Evolutionary conservation across 2,888 invertebrate genomes (phyloP), one percentile per base, ranked within the genome.

Genomic region (Zaprionus bogoriensis): DNA sequence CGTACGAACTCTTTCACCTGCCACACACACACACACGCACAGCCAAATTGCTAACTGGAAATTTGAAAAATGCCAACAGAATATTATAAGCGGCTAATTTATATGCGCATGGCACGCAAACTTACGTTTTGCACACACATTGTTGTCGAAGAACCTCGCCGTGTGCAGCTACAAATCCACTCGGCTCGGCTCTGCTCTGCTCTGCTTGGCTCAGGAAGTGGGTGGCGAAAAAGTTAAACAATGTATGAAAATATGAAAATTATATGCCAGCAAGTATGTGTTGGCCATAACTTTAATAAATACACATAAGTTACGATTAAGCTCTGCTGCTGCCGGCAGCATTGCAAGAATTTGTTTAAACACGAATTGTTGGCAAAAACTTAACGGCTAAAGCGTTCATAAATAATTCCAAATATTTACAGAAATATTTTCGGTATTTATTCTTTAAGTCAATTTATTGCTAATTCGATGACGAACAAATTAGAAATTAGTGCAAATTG

Each of bases 11-110:
- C 87, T 86, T 86, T 83, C 84, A 68, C 80, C 80, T 71, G 61
- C 39, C 22, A 57, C 19, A 44, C 55, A 45, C 22, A 48, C 20
- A 17, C 12, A 28, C 19, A 42, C 41, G 50, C 32, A 60, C 48
- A 54, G 4, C 77, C 75, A 77, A 85, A 80, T 86, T 74, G 83
- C 85, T 51, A 85, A 79, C 77, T 86, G 87, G 81, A 83, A 86
- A 83, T 81, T 81, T 80, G 68, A 86, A 79, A 84, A 87, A 87
- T 85, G 74, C 87, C 85, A 77, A 82, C 82, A 78, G 75, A 87
- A 79, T 85, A 85, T 83, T 85, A 85, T 79, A 81, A 79, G 68
- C 74, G 72, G 60, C 70, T 83, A 87, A 84, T 87, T 84, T 84
- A 84, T 84, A 87, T 75, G 75, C 77, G 66, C 42, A 52, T 54